Conservation (phyloP, 1,140 invertebrate genomes). For the Lordiphosa collinella region DNA sequence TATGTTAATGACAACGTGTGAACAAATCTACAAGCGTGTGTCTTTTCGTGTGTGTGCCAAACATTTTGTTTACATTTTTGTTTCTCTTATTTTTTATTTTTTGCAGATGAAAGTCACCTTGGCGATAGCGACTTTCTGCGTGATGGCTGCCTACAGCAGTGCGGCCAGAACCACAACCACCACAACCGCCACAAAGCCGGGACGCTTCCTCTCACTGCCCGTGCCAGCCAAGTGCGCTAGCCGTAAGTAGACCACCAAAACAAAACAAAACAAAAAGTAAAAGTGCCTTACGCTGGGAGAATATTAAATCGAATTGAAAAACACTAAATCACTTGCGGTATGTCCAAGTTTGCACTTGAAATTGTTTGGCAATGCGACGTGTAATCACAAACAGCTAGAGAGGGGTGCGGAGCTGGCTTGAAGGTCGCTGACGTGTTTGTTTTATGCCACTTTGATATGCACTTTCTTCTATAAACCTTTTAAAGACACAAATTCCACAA, state of each 20-base stretch:
- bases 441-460: background rate
- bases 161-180: conserved; percentile 75
- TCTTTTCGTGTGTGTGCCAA: conserved; percentile 6
- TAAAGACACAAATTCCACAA: conserved; percentile 12
- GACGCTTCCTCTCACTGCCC: conserved; percentile 89
- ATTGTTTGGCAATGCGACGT: conserved; percentile 68
- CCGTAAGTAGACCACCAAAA: conserved; percentile 86
- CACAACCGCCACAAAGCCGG: conserved; percentile 80
- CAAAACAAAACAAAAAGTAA: conserved; percentile 63
- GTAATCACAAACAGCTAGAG: conserved; percentile 35
- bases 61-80: conserved; percentile 6
- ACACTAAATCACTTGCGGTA: conserved; percentile 1
- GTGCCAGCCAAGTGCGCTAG: conserved; percentile 89
- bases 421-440: conserved; percentile 62
- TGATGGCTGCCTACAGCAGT: conserved; percentile 68
- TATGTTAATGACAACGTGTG: conserved; percentile 52
- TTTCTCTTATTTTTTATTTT: conserved; percentile 8
- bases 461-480: conserved; percentile 49
- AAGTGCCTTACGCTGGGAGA: conserved; percentile 49
- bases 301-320: conserved; percentile 39
- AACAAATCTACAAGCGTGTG: conserved; percentile 49
- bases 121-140: conserved; percentile 78
- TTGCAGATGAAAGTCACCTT: conserved; percentile 79
- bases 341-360: conserved; percentile 74
- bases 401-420: conserved; percentile 6